Conservation (phyloP, 2,797 vertebrate genomes). For the Meda fulgida region DNA sequence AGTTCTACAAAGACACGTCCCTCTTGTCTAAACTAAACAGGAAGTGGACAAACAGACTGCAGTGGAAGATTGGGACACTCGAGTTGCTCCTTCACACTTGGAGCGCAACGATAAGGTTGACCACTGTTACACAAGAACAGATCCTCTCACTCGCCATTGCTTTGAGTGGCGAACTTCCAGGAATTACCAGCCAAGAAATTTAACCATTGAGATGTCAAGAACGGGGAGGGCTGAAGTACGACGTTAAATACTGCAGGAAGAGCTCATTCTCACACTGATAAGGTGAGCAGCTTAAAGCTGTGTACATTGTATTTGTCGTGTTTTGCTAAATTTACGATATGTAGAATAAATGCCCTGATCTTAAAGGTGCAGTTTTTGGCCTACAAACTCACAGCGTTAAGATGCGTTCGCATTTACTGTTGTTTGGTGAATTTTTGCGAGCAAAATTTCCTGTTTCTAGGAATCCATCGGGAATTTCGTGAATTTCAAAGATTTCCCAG, state of each 20-base stretch:
- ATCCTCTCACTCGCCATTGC: conserved; percentile 35
- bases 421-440: rapidly evolving
- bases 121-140: conserved; percentile 38
- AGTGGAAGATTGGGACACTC: conserved; percentile 47
- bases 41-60: conserved; percentile 38
- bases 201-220: conserved; percentile 48
- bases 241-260: conserved; percentile 44
- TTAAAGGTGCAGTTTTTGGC: neutral
- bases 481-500: neutral
- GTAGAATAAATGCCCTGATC: neutral
- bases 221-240: neutral
- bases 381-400: neutral
- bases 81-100: conserved; percentile 43
- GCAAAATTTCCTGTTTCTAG: neutral
- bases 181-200: conserved; percentile 17
- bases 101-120: conserved; percentile 51
- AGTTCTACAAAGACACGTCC: neutral
- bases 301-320: neutral
- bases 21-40: conserved; percentile 38
- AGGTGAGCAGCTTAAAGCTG: neutral
- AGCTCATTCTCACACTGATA: conserved; percentile 47
- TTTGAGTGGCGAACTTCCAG: conserved; percentile 50
- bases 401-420: neutral
- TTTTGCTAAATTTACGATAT: neutral
- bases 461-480: neutral